A percentile compares a stretch with the other conserved stretches of the same genome.
Evolutionary conservation across 2,113 vertebrate species (phyloP).

Genomic region (Carassius auratus): DNA sequence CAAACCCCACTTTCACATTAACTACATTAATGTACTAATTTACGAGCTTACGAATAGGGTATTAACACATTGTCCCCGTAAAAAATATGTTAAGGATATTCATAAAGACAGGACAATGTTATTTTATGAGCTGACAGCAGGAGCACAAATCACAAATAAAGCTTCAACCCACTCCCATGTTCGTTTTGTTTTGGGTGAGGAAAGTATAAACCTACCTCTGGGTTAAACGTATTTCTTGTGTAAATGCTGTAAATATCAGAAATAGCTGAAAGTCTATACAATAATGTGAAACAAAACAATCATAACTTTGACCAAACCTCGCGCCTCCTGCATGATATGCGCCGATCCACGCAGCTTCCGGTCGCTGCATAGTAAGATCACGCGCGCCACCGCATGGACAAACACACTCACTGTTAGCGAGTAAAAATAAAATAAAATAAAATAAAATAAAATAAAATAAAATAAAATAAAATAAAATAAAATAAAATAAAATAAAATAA

Average conservation of each 20-base stretch:
- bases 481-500: too few relatives aligned
- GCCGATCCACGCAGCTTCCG: background rate
- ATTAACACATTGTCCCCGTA: background rate
- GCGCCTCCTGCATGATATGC: constrained; percentile 13
- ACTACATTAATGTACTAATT: background rate
- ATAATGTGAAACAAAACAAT: background rate
- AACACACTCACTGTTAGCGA: background rate
- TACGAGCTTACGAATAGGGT: background rate
- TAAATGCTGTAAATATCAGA: background rate
- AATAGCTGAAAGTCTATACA: background rate
- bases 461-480: background rate
- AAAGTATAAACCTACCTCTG: constrained; percentile 47
- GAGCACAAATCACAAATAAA: background rate
- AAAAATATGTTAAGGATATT: background rate
- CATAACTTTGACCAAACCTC: constrained; percentile 3
- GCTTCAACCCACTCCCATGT: background rate
- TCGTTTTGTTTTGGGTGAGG: background rate
- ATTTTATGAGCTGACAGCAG: background rate
- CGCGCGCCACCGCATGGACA: constrained; percentile 8
- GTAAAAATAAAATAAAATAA: too few relatives aligned
- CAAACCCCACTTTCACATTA: background rate
- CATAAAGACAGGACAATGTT: background rate
- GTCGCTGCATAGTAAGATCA: background rate
- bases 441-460: too few relatives aligned
- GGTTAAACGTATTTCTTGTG: constrained; percentile 16